phyloP scores from a whole-genome alignment of 2,797 vertebrate species.

The Enoplosus armatus region DNA sequence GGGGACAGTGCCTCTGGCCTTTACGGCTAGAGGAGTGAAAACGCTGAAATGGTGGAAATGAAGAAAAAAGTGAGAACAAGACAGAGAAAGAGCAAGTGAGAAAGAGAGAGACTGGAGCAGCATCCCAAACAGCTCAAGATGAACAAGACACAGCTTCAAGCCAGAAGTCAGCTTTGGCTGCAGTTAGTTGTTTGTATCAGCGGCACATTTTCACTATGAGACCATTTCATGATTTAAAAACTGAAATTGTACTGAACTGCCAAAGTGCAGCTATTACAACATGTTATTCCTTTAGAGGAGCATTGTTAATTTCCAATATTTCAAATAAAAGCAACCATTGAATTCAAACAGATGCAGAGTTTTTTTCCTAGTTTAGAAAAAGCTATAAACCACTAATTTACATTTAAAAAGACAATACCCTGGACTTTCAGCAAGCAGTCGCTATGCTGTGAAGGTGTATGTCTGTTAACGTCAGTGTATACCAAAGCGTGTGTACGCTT shows the following conservation, averaged over 20 bases:
- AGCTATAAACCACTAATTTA: conserved; percentile 26
- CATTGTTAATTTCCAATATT: conserved; percentile 9
- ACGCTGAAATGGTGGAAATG: conserved; percentile 72
- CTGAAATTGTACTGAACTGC: background rate
- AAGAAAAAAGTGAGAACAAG: conserved; percentile 62
- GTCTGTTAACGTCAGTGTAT: conserved; percentile 3
- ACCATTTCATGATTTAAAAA: conserved; percentile 31
- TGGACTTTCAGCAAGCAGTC: background rate
- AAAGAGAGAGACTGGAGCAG: conserved; percentile 40
- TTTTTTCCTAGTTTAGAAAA: conserved; percentile 9
- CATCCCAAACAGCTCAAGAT: conserved; percentile 63
- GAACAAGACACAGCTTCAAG: conserved; percentile 37
- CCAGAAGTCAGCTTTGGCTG: conserved; percentile 19
- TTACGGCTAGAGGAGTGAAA: conserved; percentile 58
- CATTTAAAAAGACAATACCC: conserved; percentile 34
- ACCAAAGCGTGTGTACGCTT: conserved; percentile 9
- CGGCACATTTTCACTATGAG: conserved; percentile 22
- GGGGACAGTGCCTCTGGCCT: conserved; percentile 70
- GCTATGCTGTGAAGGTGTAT: background rate
- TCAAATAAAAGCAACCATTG: conserved; percentile 7
- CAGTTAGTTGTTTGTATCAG: conserved; percentile 2
- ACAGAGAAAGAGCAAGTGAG: conserved; percentile 45
- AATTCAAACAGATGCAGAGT: background rate
- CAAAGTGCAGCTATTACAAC: background rate
- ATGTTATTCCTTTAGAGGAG: background rate